phyloP scores from a whole-genome alignment of 1,140 invertebrate species.

The Leptinotarsa texana region DNA sequence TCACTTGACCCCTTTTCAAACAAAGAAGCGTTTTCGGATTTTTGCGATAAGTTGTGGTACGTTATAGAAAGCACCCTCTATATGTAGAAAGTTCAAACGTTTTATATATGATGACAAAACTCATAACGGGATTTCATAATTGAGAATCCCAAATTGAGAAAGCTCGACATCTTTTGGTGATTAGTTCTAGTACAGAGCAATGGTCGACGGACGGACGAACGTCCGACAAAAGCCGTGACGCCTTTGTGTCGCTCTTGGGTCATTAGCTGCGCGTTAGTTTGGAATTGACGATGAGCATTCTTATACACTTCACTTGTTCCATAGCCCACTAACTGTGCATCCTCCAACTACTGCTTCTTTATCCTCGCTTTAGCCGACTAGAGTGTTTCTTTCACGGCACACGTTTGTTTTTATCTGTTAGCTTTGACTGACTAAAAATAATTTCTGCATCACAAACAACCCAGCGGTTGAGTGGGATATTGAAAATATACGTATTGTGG shows the following conservation, averaged over 20 bases:
- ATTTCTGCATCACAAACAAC: background rate
- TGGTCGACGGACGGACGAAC: slow-evolving; percentile 3
- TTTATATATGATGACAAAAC: no score
- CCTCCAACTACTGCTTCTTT: slow-evolving; percentile 18
- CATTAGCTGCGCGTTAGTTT: slow-evolving; percentile 49
- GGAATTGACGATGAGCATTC: slow-evolving; percentile 50
- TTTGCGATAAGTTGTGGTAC: no score
- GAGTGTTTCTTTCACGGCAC: background rate
- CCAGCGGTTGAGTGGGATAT: no score
- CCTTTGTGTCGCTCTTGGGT: slow-evolving; percentile 49
- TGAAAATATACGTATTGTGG: no score
- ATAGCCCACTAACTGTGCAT: slow-evolving; percentile 38
- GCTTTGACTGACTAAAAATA: slow-evolving; percentile 2
- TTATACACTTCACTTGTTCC: slow-evolving; percentile 47
- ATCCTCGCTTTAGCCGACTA: background rate
- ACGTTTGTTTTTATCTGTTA: background rate
- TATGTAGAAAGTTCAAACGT: no score
- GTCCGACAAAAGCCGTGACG: slow-evolving; percentile 32
- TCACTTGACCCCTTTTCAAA: no score
- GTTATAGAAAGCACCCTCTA: no score
- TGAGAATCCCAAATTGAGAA: background rate
- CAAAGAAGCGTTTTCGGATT: no score
- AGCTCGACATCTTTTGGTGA: slow-evolving; percentile 8
- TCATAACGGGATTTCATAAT: no score
- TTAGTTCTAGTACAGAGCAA: slow-evolving; percentile 15